Evolutionary conservation across 2,888 invertebrate genomes (phyloP).

Genomic region (Lithophane semibrunnea): DNA sequence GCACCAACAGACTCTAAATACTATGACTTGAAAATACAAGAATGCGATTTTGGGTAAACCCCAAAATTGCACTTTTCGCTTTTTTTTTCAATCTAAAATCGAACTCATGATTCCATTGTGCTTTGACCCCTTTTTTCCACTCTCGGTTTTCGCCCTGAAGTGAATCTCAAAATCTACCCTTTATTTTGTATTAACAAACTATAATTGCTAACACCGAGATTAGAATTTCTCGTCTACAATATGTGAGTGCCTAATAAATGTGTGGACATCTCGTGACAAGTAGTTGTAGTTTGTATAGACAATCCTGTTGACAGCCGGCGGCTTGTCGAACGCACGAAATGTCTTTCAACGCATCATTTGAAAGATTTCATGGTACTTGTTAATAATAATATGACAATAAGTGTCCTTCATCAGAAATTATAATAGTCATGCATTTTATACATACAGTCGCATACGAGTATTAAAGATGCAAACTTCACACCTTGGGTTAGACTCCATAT

Average conservation of each 20-base stretch:
- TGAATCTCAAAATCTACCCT: not conserved
- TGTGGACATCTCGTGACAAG: slow-evolving; percentile 36
- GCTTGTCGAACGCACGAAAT: slow-evolving; percentile 27
- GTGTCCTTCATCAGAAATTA: not conserved
- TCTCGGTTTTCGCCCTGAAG: not conserved
- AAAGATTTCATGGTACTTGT: slow-evolving; percentile 14
- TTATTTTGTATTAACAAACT: not conserved
- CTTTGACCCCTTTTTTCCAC: not conserved
- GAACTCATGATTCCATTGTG: not conserved
- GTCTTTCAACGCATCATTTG: slow-evolving; percentile 32
- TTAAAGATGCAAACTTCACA: not conserved
- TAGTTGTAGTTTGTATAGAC: slow-evolving; percentile 35
- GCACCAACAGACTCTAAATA: no score
- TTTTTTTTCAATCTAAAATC: not conserved
- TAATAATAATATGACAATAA: slow-evolving; percentile 2
- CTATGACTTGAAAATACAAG: no score
- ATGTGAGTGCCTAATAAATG: slow-evolving; percentile 11
- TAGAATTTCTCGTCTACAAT: not conserved
- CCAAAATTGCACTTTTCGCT: not conserved
- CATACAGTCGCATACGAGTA: no score
- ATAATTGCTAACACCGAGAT: not conserved
- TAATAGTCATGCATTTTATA: not conserved
- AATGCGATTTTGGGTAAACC: not conserved
- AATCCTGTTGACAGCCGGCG: slow-evolving; percentile 35
- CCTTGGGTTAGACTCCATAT: no score